Conservation (phyloP, 2,888 invertebrate genomes). For the Phortica magna region DNA sequence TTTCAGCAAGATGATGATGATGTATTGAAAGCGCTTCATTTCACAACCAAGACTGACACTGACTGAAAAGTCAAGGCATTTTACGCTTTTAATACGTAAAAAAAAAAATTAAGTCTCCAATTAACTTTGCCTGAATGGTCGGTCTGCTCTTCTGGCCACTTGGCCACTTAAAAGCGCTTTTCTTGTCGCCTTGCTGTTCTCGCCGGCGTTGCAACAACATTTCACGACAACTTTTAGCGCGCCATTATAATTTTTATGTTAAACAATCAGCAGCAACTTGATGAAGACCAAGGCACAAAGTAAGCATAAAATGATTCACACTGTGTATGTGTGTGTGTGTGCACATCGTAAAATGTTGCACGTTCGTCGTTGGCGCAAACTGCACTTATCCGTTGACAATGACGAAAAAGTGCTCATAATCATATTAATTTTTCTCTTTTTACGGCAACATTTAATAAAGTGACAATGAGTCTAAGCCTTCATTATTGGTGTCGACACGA, state of each 20-base stretch:
- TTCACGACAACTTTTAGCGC: not conserved
- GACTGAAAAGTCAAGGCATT: no score
- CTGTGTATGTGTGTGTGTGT: not conserved
- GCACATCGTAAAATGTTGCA: constrained; percentile 17
- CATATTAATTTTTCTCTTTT: constrained; percentile 33
- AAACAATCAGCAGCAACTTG: constrained; percentile 24
- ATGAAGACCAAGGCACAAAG: not conserved
- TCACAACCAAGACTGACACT: no score
- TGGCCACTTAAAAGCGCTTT: not conserved
- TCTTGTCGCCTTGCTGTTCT: not conserved
- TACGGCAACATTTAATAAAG: constrained; percentile 34
- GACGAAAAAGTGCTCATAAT: constrained; percentile 34
- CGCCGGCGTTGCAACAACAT: not conserved
- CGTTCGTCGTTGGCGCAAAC: not conserved
- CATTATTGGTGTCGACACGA: not conserved
- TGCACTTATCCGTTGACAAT: constrained; percentile 17
- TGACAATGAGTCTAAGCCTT: constrained; percentile 8
- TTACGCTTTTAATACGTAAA: no score
- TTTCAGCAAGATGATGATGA: not conserved
- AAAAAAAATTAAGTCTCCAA: not conserved
- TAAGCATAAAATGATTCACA: not conserved
- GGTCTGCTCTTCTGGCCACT: no score
- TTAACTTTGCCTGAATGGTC: constrained; percentile 9
- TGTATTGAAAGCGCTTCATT: not conserved
- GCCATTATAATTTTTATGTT: constrained; percentile 33